Evolutionary conservation across 2,888 invertebrate genomes (phyloP).

Genomic region (Cistogaster globosa): DNA sequence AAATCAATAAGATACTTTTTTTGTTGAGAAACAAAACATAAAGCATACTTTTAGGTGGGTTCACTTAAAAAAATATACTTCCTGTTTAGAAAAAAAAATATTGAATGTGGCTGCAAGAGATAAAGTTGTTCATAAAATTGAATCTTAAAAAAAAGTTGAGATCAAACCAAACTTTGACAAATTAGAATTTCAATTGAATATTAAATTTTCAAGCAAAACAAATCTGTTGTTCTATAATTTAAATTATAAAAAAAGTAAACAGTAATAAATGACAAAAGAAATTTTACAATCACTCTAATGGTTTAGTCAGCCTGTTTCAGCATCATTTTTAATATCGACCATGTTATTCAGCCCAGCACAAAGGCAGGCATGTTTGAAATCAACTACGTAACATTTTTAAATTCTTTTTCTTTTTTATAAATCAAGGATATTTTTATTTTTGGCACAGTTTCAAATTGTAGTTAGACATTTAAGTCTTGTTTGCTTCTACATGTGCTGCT

Average conservation of each 20-base stretch:
- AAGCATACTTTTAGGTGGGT: constrained; percentile 31
- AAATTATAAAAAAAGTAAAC: not conserved
- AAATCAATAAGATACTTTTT: constrained; percentile 35
- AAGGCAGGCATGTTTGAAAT: not conserved
- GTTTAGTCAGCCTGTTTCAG: not conserved
- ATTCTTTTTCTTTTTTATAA: constrained; percentile 32
- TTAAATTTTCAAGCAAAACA: not conserved
- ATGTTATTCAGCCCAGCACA: not conserved
- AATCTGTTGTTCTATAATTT: constrained; percentile 10
- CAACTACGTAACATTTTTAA: constrained; percentile 15
- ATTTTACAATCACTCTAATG: constrained; percentile 31
- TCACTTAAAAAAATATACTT: not conserved
- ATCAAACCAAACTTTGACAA: not conserved
- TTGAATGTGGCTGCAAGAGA: too few species aligned
- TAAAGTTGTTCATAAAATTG: too few species aligned
- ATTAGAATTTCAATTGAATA: not conserved
- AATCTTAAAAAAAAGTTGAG: too few species aligned
- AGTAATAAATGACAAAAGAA: constrained; percentile 6
- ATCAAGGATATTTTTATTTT: constrained; percentile 39
- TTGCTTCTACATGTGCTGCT: not conserved
- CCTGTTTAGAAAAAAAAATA: not conserved
- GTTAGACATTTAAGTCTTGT: constrained; percentile 36
- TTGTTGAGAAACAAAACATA: not conserved
- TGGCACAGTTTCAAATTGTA: constrained; percentile 66
- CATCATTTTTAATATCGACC: not conserved